Base-by-base conservation (phyloP, 2,113 vertebrate species). In the Agelaius phoeniceus region DNA sequence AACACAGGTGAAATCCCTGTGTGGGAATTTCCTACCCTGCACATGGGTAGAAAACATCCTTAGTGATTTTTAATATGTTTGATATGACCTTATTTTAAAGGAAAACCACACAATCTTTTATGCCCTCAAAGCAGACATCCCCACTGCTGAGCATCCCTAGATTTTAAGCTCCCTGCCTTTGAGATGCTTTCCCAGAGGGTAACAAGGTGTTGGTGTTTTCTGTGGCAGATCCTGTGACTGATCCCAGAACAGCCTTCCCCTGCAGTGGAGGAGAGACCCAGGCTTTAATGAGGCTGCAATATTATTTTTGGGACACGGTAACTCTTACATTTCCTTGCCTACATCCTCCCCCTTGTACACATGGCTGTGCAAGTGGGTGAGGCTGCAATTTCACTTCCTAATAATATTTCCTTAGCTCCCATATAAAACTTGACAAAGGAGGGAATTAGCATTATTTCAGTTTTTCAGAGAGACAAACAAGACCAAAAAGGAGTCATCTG, bases 261-360 rank as follows among this genome's bases (percentile, higher is more conserved):
- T 98, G 97, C 80, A 95, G 87, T 7, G 98, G 98, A 58, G 98
- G 98, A 84, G 98, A 99, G 93, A 98, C 94, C 63, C 97, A 98
- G n/a, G 98, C 98, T 75, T 95, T 98, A 73, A 97, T 93, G 91
- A 97, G 98, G 80, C 93, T 98, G 35, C 97, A 98, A 46, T 98
- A 98, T 96, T 99, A 98, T 87, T 98, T 98, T 30, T 99, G 98
- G 98, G 98, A 98, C 58, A 98, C 97, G 55, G 98, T 99, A 96
- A 97, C 97, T 87, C 43, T 28, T 35, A 37, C 5, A 68, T 75
- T 94, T 95, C 76, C 78, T 91, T 78, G 39, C 43, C 44, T 93
- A 20, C 58, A 58, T 91, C 48, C 59, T 93, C 59, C 59, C 46
- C 33, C 81, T 77, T 58, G 31, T 73, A 46, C 54, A 31, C 41